A percentile compares a stretch with the other conserved stretches of the same genome.
phyloP scores from a whole-genome alignment of 2,888 invertebrate genomes.

The Hymenopus coronatus region DNA sequence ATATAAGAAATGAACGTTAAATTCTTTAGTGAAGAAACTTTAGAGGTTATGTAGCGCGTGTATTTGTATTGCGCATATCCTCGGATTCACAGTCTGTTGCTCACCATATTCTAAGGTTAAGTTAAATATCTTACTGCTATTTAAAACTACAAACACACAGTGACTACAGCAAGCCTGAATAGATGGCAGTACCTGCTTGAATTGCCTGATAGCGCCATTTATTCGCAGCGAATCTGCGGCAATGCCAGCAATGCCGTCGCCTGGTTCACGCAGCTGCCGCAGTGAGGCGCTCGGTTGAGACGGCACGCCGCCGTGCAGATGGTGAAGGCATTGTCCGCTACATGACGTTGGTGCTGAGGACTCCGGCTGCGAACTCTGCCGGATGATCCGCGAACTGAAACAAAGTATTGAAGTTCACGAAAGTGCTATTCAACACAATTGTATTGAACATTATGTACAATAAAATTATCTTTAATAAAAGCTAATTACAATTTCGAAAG shows the following conservation, averaged over 20 bases:
- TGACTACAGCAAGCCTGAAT: not conserved
- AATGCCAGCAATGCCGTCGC: conserved; percentile 89
- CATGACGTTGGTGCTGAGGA: conserved; percentile 55
- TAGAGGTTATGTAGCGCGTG: too few species aligned
- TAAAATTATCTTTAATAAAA: too few species aligned
- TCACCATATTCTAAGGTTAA: not conserved
- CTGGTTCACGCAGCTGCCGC: conserved; percentile 78
- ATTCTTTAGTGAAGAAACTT: too few species aligned
- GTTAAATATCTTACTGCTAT: not conserved
- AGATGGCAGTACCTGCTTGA: conserved; percentile 76
- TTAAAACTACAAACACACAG: not conserved
- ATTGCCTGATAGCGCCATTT: conserved; percentile 94
- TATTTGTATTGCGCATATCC: too few species aligned
- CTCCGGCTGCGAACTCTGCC: conserved; percentile 85
- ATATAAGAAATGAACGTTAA: too few species aligned
- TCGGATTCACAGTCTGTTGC: not conserved
- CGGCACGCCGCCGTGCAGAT: conserved; percentile 49
- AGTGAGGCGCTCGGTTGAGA: conserved; percentile 80
- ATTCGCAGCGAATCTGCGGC: conserved; percentile 93
- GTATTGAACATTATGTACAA: too few species aligned
- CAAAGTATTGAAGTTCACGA: not conserved
- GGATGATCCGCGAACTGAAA: conserved; percentile 69
- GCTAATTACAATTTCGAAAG: too few species aligned
- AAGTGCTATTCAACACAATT: too few species aligned
- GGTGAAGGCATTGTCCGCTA: conserved; percentile 55